These are phyloP conservation scores for Corydoras maculifer DNA, from an alignment of 2,113 vertebrate species.

Conservation along the genomic window DNA sequence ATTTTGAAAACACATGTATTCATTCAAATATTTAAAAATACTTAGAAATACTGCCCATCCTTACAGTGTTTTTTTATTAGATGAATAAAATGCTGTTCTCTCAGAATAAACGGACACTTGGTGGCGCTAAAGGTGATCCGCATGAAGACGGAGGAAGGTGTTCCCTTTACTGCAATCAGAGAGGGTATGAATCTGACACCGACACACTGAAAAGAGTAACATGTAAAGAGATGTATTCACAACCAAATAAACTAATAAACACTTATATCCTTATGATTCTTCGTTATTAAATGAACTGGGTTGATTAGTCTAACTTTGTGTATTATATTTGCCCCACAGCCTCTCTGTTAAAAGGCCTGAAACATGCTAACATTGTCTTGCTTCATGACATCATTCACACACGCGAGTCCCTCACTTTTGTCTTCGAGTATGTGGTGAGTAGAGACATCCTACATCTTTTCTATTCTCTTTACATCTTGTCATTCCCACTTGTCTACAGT, in stretches of 20 bases:
- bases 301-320: too few species aligned
- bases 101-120: constrained; percentile 79
- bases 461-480: constrained; percentile 11
- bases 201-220: neutral
- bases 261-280: too few species aligned
- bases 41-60: neutral
- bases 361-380: constrained; percentile 85
- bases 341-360: constrained; percentile 82
- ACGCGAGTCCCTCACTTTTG: constrained; percentile 79
- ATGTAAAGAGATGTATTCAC: neutral
- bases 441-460: neutral
- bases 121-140: constrained; percentile 84
- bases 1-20: neutral
- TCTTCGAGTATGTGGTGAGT: constrained; percentile 89
- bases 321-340: constrained; percentile 52
- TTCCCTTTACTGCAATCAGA: constrained; percentile 81
- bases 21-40: too few species aligned
- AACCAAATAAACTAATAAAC: neutral
- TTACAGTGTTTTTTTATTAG: neutral
- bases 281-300: too few species aligned
- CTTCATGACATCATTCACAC: constrained; percentile 88
- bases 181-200: constrained; percentile 67
- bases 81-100: neutral
- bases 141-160: constrained; percentile 79
- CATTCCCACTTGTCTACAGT: neutral